Base-by-base conservation (phyloP, 2,888 invertebrate species). In the Limnephilus lunatus region DNA sequence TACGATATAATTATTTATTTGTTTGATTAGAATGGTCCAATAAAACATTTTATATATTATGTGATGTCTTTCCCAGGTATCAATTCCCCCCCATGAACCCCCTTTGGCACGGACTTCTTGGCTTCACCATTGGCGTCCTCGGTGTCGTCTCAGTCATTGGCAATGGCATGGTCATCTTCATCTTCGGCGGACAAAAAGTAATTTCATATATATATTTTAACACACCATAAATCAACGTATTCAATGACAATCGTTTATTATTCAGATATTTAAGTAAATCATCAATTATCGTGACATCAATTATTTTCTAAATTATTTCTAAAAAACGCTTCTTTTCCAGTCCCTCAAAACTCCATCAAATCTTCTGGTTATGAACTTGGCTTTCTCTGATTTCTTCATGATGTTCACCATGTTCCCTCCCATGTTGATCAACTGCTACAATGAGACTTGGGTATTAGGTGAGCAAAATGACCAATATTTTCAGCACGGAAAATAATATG, bases 31-130 rank as follows among this genome's bases (percentile, higher is more conserved):
- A 68, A 68, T 68, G 7, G n/a, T 68, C 9, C 7, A 68, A 68
- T 9, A 68, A 9, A 9, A 68, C 1, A 25, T 68, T 25, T 68
- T 1, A 68, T 68, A 9, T 25, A 68, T 68, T n/a, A 68, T 25
- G 25, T 9, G 68, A 15, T 39, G 19, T 80, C 81, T 19, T 89
- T 35, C 94, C 95, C 94, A 98, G 98, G 98, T 98, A 98, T 95
- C 98, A 98, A 95, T 98, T 97, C 94, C 98, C 98, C 92, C 98
- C 98, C 31, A 97, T 98, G 97, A 98, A 98, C 95, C 98, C 98
- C 35, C 96, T 98, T 90, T 98, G 98, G 98, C 98, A 98, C 95
- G 98, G 97, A 94, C 96, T 98, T 90, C 96, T 98, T 44, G 98
- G 98, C 90, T 97, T 98, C 94, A 97, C 97, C 92, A 98, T 99